phyloP scores from a whole-genome alignment of 64 coral and sea anemone genomes.

The Platygyra sinensis region DNA sequence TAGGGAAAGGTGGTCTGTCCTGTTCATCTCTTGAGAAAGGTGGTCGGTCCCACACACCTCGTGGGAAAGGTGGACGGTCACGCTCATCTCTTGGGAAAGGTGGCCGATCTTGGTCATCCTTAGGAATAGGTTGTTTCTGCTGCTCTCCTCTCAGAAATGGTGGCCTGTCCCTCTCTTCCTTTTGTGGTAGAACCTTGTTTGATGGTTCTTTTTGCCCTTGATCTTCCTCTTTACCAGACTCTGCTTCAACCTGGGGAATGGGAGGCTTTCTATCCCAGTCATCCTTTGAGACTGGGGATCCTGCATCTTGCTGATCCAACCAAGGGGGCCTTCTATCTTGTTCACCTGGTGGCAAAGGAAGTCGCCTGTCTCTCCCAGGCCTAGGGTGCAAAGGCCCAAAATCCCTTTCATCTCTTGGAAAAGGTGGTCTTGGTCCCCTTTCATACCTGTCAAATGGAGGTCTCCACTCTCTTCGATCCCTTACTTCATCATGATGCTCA shows the following conservation, averaged over 20 bases:
- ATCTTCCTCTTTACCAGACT: no score
- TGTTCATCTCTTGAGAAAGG: constrained; percentile 2
- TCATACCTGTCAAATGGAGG: not conserved
- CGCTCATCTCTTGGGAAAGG: not conserved
- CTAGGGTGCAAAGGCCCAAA: not conserved
- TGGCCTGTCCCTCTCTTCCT: constrained; percentile 1
- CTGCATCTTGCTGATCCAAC: not conserved
- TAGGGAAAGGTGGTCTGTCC: not conserved
- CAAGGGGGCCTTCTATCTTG: constrained; percentile 4
- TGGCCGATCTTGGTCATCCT: not conserved
- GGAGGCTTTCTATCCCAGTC: constrained; percentile 1
- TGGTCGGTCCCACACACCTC: not conserved
- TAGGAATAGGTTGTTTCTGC: not conserved
- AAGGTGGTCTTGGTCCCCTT: constrained; percentile 2
- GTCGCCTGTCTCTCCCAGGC: not conserved
- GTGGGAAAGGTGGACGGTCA: not conserved
- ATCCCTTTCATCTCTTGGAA: constrained; percentile 15
- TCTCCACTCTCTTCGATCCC: constrained; percentile 34
- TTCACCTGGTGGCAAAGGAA: constrained; percentile 11
- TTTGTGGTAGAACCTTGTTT: no score
- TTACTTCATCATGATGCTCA: not conserved
- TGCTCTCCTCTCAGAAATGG: constrained; percentile 1
- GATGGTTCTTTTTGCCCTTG: no score
- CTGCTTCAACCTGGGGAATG: not conserved
- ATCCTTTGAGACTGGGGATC: constrained; percentile 13